phyloP scores from a whole-genome alignment of 2,113 vertebrate species.

The Silurus asotus region DNA sequence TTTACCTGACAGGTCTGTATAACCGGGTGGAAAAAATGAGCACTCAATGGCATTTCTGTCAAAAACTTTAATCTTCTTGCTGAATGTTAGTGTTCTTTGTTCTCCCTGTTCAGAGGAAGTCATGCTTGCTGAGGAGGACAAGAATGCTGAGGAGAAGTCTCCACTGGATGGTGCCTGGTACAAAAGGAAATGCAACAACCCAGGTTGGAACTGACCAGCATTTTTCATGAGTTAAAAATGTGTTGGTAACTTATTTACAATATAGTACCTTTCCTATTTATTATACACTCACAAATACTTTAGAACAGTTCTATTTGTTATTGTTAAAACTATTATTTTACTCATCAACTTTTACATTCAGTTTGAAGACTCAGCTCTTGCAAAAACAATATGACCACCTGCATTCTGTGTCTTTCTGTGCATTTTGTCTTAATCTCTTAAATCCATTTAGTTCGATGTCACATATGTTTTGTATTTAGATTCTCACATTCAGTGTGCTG shows the following conservation, averaged over 20 bases:
- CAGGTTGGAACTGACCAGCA: slow-evolving; percentile 59
- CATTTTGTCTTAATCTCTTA: not conserved
- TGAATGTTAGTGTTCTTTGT: slow-evolving; percentile 19
- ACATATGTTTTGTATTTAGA: not conserved
- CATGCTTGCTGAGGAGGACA: slow-evolving; percentile 97
- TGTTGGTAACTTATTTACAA: not conserved
- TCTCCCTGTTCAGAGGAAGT: slow-evolving; percentile 86
- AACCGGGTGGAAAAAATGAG: not conserved
- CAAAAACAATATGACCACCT: not conserved
- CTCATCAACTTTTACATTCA: not conserved
- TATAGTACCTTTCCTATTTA: not conserved
- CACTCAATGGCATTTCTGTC: not conserved
- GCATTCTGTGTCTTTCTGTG: slow-evolving; percentile 14
- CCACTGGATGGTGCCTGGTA: slow-evolving; percentile 86
- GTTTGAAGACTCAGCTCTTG: slow-evolving; percentile 6
- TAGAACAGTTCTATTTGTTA: not conserved
- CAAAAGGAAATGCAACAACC: slow-evolving; percentile 71
- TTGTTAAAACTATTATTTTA: slow-evolving; percentile 6
- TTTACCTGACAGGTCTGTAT: slow-evolving; percentile 18
- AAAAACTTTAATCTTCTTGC: not conserved
- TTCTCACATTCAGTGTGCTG: not conserved
- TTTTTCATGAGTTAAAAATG: not conserved
- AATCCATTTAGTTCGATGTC: not conserved
- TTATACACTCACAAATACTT: not conserved
- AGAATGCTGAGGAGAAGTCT: slow-evolving; percentile 89